Conservation (phyloP, 2,113 vertebrate genomes). For the Mellivora capensis region DNA sequence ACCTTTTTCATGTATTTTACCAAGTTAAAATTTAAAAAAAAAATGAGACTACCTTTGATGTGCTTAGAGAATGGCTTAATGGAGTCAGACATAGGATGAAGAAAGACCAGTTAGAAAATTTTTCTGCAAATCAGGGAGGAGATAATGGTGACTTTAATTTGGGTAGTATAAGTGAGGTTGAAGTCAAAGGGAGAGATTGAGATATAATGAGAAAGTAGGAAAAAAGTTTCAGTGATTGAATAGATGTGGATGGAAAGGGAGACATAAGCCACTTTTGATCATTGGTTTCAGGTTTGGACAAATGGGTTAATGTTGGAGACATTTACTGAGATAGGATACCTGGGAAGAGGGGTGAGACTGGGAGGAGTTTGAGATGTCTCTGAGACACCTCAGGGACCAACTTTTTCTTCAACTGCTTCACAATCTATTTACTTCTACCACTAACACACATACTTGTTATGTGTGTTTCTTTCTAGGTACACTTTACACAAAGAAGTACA, state of each 20-base stretch:
- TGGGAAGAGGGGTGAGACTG: not conserved
- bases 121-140: constrained; percentile 6
- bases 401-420: not conserved
- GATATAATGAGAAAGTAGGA: not conserved
- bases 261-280: not conserved
- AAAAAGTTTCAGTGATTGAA: not conserved
- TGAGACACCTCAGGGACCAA: not conserved
- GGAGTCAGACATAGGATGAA: not conserved
- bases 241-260: not conserved
- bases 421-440: not conserved
- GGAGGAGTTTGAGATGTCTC: not conserved
- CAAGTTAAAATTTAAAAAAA: not conserved
- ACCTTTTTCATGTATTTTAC: not conserved
- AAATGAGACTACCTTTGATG: not conserved
- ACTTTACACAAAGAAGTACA: not conserved
- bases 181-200: not conserved
- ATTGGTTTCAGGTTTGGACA: not conserved
- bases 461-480: not conserved
- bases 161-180: not conserved
- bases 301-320: not conserved
- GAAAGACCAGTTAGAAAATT: not conserved
- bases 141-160: not conserved
- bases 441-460: not conserved
- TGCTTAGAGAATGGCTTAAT: not conserved
- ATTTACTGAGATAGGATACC: not conserved